phyloP scores from a whole-genome alignment of 2,797 vertebrate genomes.

The Aulostomus chinensis region DNA sequence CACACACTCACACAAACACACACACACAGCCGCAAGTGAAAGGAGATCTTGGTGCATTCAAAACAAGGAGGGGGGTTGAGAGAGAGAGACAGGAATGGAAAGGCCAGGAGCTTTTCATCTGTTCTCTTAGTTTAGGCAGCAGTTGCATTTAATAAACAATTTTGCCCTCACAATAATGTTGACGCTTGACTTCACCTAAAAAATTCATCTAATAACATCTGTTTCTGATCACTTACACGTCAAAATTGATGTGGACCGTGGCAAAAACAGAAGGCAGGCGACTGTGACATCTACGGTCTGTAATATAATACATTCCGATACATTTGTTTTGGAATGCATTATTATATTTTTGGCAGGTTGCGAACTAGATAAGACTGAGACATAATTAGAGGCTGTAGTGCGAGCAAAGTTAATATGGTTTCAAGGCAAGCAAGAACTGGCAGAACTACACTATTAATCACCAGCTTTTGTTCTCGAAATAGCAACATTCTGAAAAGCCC shows the following conservation, averaged over 20 bases:
- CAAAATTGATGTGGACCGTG: slow-evolving; percentile 52
- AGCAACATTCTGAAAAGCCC: slow-evolving; percentile 59
- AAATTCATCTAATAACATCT: slow-evolving; percentile 26
- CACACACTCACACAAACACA: slow-evolving; percentile 12
- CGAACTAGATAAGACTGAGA: slow-evolving; percentile 64
- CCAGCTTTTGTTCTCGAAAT: slow-evolving; percentile 75
- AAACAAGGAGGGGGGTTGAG: slow-evolving; percentile 45
- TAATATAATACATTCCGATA: slow-evolving; percentile 64
- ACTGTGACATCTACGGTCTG: slow-evolving; percentile 54
- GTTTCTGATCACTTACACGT: slow-evolving; percentile 38
- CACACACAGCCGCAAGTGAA: slow-evolving; percentile 35
- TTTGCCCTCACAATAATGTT: slow-evolving; percentile 9
- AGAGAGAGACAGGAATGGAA: slow-evolving; percentile 31
- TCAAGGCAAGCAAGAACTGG: slow-evolving; percentile 75
- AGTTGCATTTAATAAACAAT: slow-evolving; percentile 25
- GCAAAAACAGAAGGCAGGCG: slow-evolving; percentile 54
- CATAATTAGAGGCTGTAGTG: slow-evolving; percentile 73
- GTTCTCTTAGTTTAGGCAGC: slow-evolving; percentile 26
- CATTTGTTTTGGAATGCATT: slow-evolving; percentile 70
- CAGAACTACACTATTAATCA: slow-evolving; percentile 79
- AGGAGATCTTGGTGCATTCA: slow-evolving; percentile 47
- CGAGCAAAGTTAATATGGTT: slow-evolving; percentile 78
- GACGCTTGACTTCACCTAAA: slow-evolving; percentile 21
- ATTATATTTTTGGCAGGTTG: slow-evolving; percentile 68
- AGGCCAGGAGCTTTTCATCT: slow-evolving; percentile 43